These are phyloP conservation scores for Hiodon tergisus DNA, from an alignment of 2,113 vertebrate genomes.

Conservation along the genomic window DNA sequence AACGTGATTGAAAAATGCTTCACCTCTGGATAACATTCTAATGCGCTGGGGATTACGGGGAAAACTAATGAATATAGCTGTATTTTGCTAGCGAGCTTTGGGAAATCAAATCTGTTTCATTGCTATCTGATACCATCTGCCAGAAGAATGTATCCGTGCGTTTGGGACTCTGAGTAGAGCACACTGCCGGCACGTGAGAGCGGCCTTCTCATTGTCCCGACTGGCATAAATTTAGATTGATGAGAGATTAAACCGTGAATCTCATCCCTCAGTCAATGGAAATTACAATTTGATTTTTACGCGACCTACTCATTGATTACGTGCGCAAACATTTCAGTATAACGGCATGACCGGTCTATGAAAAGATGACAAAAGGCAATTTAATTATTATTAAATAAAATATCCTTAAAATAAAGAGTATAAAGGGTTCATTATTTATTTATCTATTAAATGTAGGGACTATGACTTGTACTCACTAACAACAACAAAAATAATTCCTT, in stretches of 20 bases:
- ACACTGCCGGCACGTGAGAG: conserved; percentile 75
- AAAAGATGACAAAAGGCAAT: no score
- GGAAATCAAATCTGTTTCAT: conserved; percentile 78
- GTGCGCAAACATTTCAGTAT: conserved; percentile 34
- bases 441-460: background rate
- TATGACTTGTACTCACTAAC: background rate
- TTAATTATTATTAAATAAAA: no score
- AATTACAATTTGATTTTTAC: conserved; percentile 79
- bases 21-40: no score
- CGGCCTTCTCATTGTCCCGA: conserved; percentile 80
- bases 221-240: conserved; percentile 98
- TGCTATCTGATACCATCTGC: conserved; percentile 78
- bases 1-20: no score
- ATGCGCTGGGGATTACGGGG: conserved; percentile 32
- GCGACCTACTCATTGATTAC: conserved; percentile 69
- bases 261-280: conserved; percentile 74
- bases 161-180: conserved; percentile 74
- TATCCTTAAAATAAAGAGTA: background rate
- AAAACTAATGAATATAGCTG: conserved; percentile 77
- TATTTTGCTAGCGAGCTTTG: conserved; percentile 74
- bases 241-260: conserved; percentile 83
- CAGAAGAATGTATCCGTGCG: conserved; percentile 80
- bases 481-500: background rate
- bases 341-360: no score
- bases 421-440: background rate